Conservation (phyloP, 2,797 vertebrate genomes). For the Pipistrellus nathusii region DNA sequence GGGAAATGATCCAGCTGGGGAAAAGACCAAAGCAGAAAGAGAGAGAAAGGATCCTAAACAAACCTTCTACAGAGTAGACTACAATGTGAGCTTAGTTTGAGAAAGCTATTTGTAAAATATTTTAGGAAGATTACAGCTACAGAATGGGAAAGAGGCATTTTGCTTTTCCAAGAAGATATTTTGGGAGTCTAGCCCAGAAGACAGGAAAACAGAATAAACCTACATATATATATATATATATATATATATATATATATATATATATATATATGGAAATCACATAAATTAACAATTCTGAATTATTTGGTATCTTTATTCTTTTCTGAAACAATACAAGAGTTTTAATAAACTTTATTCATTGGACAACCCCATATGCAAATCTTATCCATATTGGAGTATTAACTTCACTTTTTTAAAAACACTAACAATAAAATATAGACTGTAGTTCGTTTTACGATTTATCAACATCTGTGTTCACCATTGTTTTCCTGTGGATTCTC, state of each 20-base stretch:
- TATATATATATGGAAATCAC: conserved; percentile 50
- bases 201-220: conserved; percentile 14
- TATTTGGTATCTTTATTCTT: conserved; percentile 54
- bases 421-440: conserved; percentile 26
- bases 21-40: not conserved
- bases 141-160: conserved; percentile 54
- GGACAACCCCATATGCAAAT: not conserved
- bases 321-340: conserved; percentile 14
- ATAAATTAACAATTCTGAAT: conserved; percentile 57
- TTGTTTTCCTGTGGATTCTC: conserved; percentile 27
- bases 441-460: conserved; percentile 23
- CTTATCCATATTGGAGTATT: conserved; percentile 50
- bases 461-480: not conserved
- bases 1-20: conserved; percentile 39
- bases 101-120: conserved; percentile 54
- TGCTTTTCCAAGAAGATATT: conserved; percentile 55
- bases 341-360: conserved; percentile 37
- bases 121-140: not conserved
- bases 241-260: conserved; percentile 35
- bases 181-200: conserved; percentile 45
- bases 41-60: not conserved
- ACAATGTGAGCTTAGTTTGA: conserved; percentile 28
- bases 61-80: not conserved
- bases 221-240: conserved; percentile 51
- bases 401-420: not conserved